Percentiles rank a stretch among this genome's conserved stretches.
phyloP scores from a whole-genome alignment of 2,888 invertebrate species.

The Hydroisotoma schaefferi region DNA sequence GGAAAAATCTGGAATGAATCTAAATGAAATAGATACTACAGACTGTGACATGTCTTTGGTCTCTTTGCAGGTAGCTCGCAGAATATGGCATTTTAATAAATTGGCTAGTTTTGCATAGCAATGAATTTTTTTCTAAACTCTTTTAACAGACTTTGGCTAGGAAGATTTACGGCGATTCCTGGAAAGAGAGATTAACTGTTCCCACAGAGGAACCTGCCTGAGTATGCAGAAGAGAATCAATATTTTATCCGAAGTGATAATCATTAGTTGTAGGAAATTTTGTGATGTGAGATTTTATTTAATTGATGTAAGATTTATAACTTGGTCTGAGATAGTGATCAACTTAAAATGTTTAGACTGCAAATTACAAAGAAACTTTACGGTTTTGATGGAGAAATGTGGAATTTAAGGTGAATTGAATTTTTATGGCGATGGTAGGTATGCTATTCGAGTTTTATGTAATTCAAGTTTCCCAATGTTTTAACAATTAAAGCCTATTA shows the following conservation, averaged over 20 bases:
- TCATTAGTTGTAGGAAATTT: too few relatives aligned
- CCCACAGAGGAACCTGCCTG: constrained; percentile 33
- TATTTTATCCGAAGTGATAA: too few relatives aligned
- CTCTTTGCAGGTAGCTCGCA: constrained; percentile 65
- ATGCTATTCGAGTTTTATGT: not conserved
- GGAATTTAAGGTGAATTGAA: not conserved
- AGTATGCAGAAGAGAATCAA: not conserved
- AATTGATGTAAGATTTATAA: not conserved
- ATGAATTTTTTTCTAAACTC: not conserved
- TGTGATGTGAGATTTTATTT: not conserved
- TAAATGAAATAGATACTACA: constrained; percentile 92
- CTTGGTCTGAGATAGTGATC: not conserved
- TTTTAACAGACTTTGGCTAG: constrained; percentile 43
- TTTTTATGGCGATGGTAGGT: not conserved
- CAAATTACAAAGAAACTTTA: too few relatives aligned
- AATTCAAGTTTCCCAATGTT: not conserved
- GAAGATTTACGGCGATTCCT: constrained; percentile 46
- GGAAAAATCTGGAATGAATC: constrained; percentile 80
- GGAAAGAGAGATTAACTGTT: constrained; percentile 41
- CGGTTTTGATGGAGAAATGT: not conserved
- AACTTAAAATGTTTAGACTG: too few relatives aligned
- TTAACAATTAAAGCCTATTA: too few relatives aligned
- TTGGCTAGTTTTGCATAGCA: not conserved
- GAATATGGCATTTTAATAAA: not conserved
- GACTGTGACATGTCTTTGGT: constrained; percentile 92